phyloP scores from a whole-genome alignment of 2,888 invertebrate genomes.

The Taphrorychus bicolor region DNA sequence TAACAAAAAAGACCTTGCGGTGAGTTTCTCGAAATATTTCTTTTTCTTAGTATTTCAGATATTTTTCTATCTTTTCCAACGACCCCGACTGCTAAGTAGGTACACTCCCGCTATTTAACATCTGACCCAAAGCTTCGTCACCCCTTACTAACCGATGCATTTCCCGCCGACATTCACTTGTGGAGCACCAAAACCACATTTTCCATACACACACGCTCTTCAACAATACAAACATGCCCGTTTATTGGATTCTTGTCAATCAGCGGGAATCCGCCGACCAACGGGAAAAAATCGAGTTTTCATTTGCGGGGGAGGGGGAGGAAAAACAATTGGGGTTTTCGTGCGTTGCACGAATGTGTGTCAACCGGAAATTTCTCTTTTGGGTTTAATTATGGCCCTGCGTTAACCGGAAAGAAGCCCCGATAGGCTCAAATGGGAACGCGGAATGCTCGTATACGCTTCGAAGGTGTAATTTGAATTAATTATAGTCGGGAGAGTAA shows the following conservation, averaged over 20 bases:
- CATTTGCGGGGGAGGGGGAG: neutral
- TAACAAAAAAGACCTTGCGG: too few species aligned
- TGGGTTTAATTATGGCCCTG: slow-evolving; percentile 23
- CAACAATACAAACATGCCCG: neutral
- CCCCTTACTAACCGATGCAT: too few species aligned
- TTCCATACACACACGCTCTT: neutral
- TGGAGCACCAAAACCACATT: neutral
- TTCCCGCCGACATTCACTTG: too few species aligned
- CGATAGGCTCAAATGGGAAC: neutral
- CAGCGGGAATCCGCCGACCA: neutral
- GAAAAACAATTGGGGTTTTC: slow-evolving; percentile 6
- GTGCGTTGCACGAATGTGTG: slow-evolving; percentile 3
- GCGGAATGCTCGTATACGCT: neutral
- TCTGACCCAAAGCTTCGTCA: too few species aligned
- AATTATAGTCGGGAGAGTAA: neutral
- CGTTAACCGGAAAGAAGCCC: slow-evolving; percentile 10
- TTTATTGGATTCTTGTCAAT: slow-evolving; percentile 5
- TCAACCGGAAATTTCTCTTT: slow-evolving; percentile 29
- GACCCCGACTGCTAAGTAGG: too few species aligned
- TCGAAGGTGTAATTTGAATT: neutral
- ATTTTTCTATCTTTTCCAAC: too few species aligned
- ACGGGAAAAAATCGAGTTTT: neutral
- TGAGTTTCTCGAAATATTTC: too few species aligned
- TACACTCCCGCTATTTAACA: too few species aligned
- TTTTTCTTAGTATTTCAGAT: too few species aligned